A percentile compares a stretch with the other conserved stretches of the same genome.
Evolutionary conservation across 2,113 vertebrate genomes (phyloP).

Genomic region (Aphyosemion australe): DNA sequence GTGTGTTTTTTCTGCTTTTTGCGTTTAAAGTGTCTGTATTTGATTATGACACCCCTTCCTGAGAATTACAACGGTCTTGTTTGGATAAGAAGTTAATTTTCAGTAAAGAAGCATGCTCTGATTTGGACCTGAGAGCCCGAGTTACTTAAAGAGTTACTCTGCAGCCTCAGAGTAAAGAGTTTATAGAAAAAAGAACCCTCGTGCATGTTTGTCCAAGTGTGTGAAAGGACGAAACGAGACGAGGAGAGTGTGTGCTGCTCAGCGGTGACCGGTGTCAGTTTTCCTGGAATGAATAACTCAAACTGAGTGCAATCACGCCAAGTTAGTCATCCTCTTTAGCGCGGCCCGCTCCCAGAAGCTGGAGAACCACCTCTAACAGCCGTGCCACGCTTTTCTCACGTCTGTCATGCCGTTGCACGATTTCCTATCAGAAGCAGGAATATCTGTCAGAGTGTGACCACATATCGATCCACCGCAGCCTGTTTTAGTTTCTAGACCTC

Average conservation of each 20-base stretch:
- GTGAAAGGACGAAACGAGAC: not conserved
- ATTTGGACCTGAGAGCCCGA: slow-evolving; percentile 26
- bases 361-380: slow-evolving; percentile 35
- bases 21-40: slow-evolving; percentile 33
- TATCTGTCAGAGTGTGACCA: slow-evolving; percentile 32
- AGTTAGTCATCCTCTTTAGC: slow-evolving; percentile 69
- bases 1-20: slow-evolving; percentile 13
- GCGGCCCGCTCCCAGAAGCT: slow-evolving; percentile 36
- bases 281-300: slow-evolving; percentile 76
- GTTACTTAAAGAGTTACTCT: slow-evolving; percentile 23
- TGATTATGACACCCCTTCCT: slow-evolving; percentile 13
- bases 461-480: slow-evolving; percentile 56
- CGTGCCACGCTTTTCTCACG: slow-evolving; percentile 34
- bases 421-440: slow-evolving; percentile 34
- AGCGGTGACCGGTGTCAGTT: slow-evolving; percentile 67
- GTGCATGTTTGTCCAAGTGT: slow-evolving; percentile 23
- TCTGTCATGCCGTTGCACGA: slow-evolving; percentile 47
- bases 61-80: slow-evolving; percentile 23
- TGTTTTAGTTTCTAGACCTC: slow-evolving; percentile 21
- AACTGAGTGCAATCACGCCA: slow-evolving; percentile 49
- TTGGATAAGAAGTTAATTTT: slow-evolving; percentile 43
- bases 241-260: slow-evolving; percentile 32
- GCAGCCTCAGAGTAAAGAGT: slow-evolving; percentile 44
- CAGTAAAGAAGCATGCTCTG: slow-evolving; percentile 13
- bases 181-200: slow-evolving; percentile 15